Base-by-base conservation (phyloP, 2,113 vertebrate species). In the Pongo pygmaeus region DNA sequence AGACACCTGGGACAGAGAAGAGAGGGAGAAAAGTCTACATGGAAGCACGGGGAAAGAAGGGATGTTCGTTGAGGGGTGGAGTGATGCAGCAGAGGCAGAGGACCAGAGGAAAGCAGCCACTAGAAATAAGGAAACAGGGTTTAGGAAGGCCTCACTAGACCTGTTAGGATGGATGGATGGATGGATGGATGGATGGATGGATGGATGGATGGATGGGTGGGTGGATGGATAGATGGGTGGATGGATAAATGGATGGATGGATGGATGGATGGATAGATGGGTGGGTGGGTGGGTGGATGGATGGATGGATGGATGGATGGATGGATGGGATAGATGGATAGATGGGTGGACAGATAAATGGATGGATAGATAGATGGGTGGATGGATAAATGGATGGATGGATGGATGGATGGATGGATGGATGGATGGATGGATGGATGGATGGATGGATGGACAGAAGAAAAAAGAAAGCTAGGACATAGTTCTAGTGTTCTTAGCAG, bases 351-450 rank as follows among this genome's bases (percentile, higher is more conserved):
- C 14, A 22, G 30, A 25, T 13, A 0, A 10, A 0, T 46, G 27
- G 40, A 0, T n/a, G 1, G 18, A 27, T 72, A 0, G 0, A 38
- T 59, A 0, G 23, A 10, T 59, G 57, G 7, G 0, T 59, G 27
- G 46, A 38, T 25, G 25, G 55, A 77, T 23, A 2, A n/a, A 38
- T 35, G 1, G 9, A 18, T n/a, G 22, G 30, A 22, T 8, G 11
- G 30, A 38, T 61, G 8, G 2, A 61, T 67, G 5, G 30, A 4
- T 32, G 0, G 64, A 6, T 32, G 4, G 25, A 13, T 32, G 12
- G 64, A 1, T 32, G 30, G 30, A 1, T 67, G 13, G 6, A 3
- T 35, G 30, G 13, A 35, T 35, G 32, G 64, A 17, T 35, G 32
- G 64, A 69, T 69, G 64, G 64, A 69, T 69, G 16, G 32, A n/a